A percentile compares a stretch with the other conserved stretches of the same genome.
phyloP scores from a whole-genome alignment of 2,888 invertebrate genomes.

The Drosophila pullipes region DNA sequence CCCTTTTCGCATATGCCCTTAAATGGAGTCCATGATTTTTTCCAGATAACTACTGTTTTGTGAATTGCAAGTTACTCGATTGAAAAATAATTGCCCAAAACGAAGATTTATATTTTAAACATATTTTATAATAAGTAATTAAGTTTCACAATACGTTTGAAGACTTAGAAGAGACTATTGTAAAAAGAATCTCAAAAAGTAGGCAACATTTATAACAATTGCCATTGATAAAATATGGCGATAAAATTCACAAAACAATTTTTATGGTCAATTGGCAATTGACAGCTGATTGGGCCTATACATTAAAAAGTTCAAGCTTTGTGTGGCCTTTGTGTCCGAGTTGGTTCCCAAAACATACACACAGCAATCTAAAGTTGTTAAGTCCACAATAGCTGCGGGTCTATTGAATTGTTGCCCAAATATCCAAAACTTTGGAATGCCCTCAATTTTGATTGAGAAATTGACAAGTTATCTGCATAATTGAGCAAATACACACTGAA shows the following conservation, averaged over 20 bases:
- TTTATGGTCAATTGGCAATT: conserved; percentile 3
- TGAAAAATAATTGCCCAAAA: neutral
- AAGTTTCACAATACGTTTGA: neutral
- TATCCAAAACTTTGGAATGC: conserved; percentile 33
- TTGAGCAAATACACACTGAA: conserved; percentile 18
- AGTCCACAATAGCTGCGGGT: conserved; percentile 9
- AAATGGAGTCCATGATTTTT: no score
- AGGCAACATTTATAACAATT: neutral
- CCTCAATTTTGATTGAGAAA: conserved; percentile 36
- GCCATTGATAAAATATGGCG: neutral
- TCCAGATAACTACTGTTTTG: no score
- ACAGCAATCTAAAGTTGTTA: conserved; percentile 4
- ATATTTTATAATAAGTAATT: no score
- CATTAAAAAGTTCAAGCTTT: conserved; percentile 18
- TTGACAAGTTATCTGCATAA: conserved; percentile 37
- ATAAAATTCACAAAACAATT: neutral
- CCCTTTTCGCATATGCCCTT: no score
- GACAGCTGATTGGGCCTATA: conserved; percentile 13
- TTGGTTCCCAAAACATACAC: conserved; percentile 1
- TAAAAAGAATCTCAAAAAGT: neutral
- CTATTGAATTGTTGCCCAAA: conserved; percentile 35
- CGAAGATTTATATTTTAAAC: no score
- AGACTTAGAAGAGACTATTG: neutral
- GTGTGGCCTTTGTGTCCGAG: neutral
- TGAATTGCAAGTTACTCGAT: neutral